A percentile compares a stretch with the other conserved stretches of the same genome.
Evolutionary conservation across 2,797 vertebrate species (phyloP).

Genomic region (Macrochelys suwanniensis): DNA sequence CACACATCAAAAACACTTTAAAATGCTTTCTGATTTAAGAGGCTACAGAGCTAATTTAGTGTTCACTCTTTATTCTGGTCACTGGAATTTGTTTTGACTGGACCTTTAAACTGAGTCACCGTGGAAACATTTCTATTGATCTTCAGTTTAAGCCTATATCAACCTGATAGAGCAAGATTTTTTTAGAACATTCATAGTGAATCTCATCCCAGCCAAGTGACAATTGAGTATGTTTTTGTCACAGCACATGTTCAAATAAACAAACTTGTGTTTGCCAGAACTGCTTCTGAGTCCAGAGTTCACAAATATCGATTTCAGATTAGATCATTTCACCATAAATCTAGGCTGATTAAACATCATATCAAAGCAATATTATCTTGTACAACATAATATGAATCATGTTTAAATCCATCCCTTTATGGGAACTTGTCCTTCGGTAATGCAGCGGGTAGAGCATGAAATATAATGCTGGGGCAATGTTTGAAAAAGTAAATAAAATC

Average conservation of each 20-base stretch:
- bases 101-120: conserved; percentile 48
- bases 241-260: not conserved
- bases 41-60: not conserved
- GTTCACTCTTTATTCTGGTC: not conserved
- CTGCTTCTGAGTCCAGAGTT: not conserved
- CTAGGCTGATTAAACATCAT: conserved; percentile 2
- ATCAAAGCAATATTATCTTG: conserved; percentile 37
- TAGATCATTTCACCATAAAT: not conserved
- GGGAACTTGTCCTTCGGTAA: not conserved
- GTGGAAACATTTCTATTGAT: conserved; percentile 15
- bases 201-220: rapidly evolving
- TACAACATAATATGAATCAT: not conserved
- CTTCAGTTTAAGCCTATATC: not conserved
- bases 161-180: not conserved
- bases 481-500: not conserved
- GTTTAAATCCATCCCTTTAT: rapidly evolving
- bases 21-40: not conserved
- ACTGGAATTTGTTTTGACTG: not conserved
- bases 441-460: not conserved
- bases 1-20: rapidly evolving
- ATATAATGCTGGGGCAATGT: not conserved
- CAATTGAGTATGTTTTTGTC: not conserved
- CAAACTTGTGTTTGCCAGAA: conserved; percentile 4
- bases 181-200: not conserved
- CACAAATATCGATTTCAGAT: not conserved